Base-by-base conservation (phyloP, 2,113 vertebrate species). In the Geococcyx californianus region DNA sequence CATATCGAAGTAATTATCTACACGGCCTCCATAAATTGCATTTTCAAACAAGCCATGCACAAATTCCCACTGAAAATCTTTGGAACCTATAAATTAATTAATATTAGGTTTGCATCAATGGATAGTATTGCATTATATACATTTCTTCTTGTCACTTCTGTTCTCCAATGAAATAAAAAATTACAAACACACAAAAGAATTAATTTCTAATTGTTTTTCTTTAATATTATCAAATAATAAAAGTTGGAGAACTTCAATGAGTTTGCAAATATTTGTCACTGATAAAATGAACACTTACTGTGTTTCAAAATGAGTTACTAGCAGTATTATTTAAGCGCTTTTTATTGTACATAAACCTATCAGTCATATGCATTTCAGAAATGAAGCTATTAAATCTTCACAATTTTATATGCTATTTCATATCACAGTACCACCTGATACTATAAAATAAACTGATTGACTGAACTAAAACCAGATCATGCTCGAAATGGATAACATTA, bases 11-110 rank as follows among this genome's bases (percentile, higher is more conserved):
- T 97, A 98, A 94, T 99, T 99, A 97, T 99, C 99, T 40, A 99
- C 97, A 47, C 99, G 99, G 60, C 99, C 99, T 49, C 99, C 99
- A 86, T 99, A 99, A 97, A 99, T 99, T 74, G 99, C 99, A 81
- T 98, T 99, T 98, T 99, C 99, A 97, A 99, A 97, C 72, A 99
- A 98, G 42, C 99, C 99, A 49, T 98, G 99, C 64, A 99, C 98
- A 94, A 98, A 99, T 96, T 99, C 99, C 99, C 99, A 99, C 56
- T 99, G 99, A 90, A 99, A 97, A 64, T 94, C 83, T 98, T 98
- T 99, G 85, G 98, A 98, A 90, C 98, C 99, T 99, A 82, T 38
- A 87, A 95, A 95, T 91, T 25, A 36, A 72, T 91, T 92, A 87
- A 81, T 47, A 89, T 83, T 81, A 88, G 45, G 38, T 75, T 76